phyloP scores from a whole-genome alignment of 92 coral and sea anemone species.

The Phenganax stokvisi region DNA sequence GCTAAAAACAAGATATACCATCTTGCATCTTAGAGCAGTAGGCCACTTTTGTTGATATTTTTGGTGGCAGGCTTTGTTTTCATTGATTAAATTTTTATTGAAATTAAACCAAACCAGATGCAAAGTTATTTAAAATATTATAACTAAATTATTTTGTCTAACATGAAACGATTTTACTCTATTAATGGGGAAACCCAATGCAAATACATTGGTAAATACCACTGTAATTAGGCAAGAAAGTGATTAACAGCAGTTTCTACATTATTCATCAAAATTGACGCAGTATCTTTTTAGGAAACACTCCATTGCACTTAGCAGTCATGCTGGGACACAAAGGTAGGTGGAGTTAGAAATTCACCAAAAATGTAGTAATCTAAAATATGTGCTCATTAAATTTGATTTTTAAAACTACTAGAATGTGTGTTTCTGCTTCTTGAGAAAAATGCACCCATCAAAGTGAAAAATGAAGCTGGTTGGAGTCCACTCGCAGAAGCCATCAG shows the following conservation, averaged over 20 bases:
- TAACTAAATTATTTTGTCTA: too few species aligned
- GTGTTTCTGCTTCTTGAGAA: conserved; percentile 83
- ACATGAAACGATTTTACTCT: too few species aligned
- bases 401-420: conserved; percentile 55
- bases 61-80: too few species aligned
- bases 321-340: conserved; percentile 83
- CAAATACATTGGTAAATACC: too few species aligned
- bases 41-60: too few species aligned
- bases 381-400: neutral
- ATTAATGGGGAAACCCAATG: too few species aligned
- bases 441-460: conserved; percentile 78
- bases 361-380: neutral
- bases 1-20: too few species aligned
- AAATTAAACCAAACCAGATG: too few species aligned
- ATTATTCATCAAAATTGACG: neutral
- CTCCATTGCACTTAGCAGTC: conserved; percentile 93
- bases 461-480: conserved; percentile 93
- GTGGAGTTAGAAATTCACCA: neutral
- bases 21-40: too few species aligned
- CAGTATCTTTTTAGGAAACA: conserved; percentile 62
- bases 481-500: conserved; percentile 98
- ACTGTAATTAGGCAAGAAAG: neutral
- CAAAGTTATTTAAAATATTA: too few species aligned
- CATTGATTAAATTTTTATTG: too few species aligned
- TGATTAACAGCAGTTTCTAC: neutral